Base-by-base conservation (phyloP, 2,113 vertebrate genomes). In the Mustela lutreola region DNA sequence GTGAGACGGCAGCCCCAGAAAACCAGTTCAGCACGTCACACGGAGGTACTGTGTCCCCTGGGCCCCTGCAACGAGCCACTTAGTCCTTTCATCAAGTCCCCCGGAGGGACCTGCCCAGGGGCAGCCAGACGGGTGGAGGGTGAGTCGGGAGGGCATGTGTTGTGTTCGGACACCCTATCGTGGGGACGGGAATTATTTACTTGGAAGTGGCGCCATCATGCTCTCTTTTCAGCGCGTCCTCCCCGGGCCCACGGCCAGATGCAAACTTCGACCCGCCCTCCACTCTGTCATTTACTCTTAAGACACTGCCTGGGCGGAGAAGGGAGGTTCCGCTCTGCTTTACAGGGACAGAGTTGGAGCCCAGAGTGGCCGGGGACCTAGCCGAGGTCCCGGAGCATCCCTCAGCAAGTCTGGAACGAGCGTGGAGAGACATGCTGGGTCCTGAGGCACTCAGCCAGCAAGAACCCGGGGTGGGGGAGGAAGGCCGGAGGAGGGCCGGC, bases 401-500 rank as follows among this genome's bases (percentile, higher is more conserved):
- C 31, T 24, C n/a, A 5, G 42, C n/a, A 28, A n/a, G 15, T 10
- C 42, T 42, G 12, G 28, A n/a, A 5, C 0, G 60, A 45, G 39
- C 36, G 45, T 3, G 8, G 53, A 31, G 42, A 18, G 14, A n/a
- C 7, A n/a, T 2, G 8, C 36, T 16, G 9, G 4, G 24, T 11
- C 33, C 28, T 1, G 16, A 48, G 75, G 33, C 24, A 14, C 48
- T 14, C 5, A 0, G 75, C 50, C 26, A 5, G 26, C 18, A 18
- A 2, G 31, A 48, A 9, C 2, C 5, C 0, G 0, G 31, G 33
- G 18, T n/a, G 18, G 50, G 11, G 10, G 36, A 39, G 39, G 39
- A 39, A 39, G 39, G 39, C 39, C 39, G 39, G 76, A 16, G 11
- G 63, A 2, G 4, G 36, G 48, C 18, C n/a, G 31, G n/a, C 22